Base-by-base conservation (phyloP, 2,797 vertebrate genomes). In the Melanotaenia pygmaea region DNA sequence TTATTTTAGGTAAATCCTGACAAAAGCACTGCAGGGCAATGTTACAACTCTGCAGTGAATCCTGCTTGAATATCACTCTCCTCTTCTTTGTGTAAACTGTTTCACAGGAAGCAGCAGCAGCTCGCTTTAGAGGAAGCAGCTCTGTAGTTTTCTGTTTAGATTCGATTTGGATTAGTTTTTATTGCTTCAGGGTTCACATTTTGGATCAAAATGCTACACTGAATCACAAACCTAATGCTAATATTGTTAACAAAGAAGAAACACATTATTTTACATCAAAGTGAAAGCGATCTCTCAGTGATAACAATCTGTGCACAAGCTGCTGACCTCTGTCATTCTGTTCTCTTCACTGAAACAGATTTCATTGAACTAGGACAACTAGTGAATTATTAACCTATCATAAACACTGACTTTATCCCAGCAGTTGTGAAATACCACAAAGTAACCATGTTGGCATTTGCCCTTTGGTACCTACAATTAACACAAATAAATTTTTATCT, bases 381-480 rank as follows among this genome's bases (percentile, higher is more conserved):
- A 70, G 80, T 81, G 59, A 83, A 94, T 94, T 59, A 94, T 95
- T 95, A 93, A 94, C 90, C 37, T 51, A 84, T 75, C 78, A 88
- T 91, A 94, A 94, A 94, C 87, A 94, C 88, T 79, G 86, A 94
- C 92, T 94, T 93, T 92, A 92, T 82, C 81, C 85, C 26, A 34
- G 59, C 34, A 59, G 80, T 93, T 87, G 88, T 91, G 89, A 93
- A 92, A 91, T 72, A 38, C 14, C 53, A 34, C 63, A 76, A 70
- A 79, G 80, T 40, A 81, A 81, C 64, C 76, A 74, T 81, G 91
- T 84, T 90, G 81, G 85, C 81, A 69, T 72, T 88, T 89, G 82
- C 65, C 79, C 86, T 92, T 92, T 93, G 82, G 72, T 87, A 75
- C 74, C 16, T 71, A 16, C 54, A 77, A 74, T 77, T 88, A 78